Percentiles rank a stretch among this genome's conserved stretches.
Conservation (phyloP, 2,888 invertebrate genomes). For the Acanthopleura granulata region DNA sequence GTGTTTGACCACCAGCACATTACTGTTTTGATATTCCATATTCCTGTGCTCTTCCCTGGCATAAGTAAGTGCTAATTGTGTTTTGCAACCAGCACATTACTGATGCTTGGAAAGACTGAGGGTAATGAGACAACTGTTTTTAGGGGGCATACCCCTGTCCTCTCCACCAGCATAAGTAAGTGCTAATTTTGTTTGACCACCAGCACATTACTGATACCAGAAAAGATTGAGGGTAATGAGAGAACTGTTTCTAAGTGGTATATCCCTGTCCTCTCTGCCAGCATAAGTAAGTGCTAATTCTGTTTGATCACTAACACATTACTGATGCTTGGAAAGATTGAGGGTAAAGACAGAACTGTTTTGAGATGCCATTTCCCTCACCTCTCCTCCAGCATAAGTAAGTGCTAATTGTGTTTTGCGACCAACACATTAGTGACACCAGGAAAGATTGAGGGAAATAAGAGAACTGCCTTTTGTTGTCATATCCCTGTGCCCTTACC, state of each 20-base stretch:
- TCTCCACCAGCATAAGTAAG: neutral
- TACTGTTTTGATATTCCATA: too few relatives aligned
- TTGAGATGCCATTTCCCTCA: too few relatives aligned
- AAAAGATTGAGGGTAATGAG: neutral
- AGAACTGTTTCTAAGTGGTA: too few relatives aligned
- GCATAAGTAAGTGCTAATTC: conserved; percentile 3
- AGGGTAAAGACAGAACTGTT: neutral
- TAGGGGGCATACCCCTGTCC: neutral
- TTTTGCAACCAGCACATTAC: neutral
- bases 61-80: conserved; percentile 5
- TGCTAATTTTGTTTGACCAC: neutral
- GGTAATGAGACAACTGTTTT: neutral
- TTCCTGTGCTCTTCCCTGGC: neutral
- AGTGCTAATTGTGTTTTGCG: too few relatives aligned
- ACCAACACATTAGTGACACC: too few relatives aligned
- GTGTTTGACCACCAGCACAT: neutral
- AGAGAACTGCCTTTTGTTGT: neutral
- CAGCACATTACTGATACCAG: neutral
- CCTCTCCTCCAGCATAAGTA: too few relatives aligned
- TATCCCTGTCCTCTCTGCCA: neutral
- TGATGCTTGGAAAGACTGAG: neutral
- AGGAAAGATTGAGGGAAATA: neutral
- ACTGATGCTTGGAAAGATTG: neutral
- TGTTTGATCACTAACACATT: neutral
- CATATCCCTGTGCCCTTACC: neutral